phyloP scores from a whole-genome alignment of 2,797 vertebrate genomes.

The Chaetophractus vellerosus region DNA sequence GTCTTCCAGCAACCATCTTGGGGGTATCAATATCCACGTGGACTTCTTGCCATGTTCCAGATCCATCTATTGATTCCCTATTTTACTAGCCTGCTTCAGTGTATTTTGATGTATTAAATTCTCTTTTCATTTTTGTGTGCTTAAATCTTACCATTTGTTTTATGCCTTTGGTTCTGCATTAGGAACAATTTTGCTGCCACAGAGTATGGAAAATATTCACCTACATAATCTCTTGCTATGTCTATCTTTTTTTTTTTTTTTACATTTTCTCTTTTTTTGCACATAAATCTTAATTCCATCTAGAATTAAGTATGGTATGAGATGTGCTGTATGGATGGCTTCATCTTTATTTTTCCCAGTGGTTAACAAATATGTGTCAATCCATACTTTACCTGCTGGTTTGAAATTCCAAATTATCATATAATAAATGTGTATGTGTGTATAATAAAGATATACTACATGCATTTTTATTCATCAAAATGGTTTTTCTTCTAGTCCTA shows the following conservation, averaged over 20 bases:
- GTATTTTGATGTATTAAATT: neutral
- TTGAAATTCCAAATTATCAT: neutral
- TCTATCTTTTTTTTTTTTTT: neutral
- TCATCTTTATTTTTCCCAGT: neutral
- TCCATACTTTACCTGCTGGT: neutral
- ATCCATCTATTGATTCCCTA: too few relatives aligned
- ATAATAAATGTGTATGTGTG: neutral
- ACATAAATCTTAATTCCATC: neutral
- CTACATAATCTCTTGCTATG: neutral
- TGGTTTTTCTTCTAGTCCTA: neutral
- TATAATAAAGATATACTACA: neutral
- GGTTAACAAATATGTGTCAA: neutral
- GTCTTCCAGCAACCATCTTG: too few relatives aligned
- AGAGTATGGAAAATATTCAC: neutral
- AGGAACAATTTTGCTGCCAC: neutral
- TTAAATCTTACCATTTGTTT: neutral
- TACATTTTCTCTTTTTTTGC: neutral
- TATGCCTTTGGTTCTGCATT: neutral
- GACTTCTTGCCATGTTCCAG: too few relatives aligned
- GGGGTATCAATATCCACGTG: too few relatives aligned
- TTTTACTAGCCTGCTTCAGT: too few relatives aligned
- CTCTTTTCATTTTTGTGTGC: neutral
- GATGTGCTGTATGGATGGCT: neutral
- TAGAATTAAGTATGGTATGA: neutral
- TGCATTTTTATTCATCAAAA: neutral